Conservation (phyloP, 2,888 invertebrate species). For the Drosophila colorata region DNA sequence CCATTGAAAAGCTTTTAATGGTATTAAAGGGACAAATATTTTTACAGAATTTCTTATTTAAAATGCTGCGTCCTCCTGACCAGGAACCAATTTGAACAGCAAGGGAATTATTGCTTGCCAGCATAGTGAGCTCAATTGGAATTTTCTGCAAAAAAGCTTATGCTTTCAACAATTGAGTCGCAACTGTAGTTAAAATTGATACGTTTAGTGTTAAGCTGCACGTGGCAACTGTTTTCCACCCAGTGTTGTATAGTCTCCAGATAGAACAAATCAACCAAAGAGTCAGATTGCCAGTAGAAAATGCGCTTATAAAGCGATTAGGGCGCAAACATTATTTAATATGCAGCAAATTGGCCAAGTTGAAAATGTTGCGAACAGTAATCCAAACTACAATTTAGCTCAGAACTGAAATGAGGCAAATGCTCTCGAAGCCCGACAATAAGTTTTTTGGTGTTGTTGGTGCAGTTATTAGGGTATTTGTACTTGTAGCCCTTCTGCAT, state of each 20-base stretch:
- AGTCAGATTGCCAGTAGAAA: neutral
- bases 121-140: neutral
- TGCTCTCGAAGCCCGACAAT: neutral
- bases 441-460: neutral
- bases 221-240: neutral
- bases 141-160: neutral
- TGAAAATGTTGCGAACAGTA: neutral
- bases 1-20: neutral
- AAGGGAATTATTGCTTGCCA: neutral
- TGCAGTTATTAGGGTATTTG: slow-evolving; percentile 1
- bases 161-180: neutral
- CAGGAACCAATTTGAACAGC: too few species aligned
- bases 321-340: slow-evolving; percentile 1
- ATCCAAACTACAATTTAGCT: neutral
- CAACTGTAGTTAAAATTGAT: neutral
- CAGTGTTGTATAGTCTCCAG: neutral
- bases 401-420: neutral
- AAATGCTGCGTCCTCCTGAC: too few species aligned
- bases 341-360: slow-evolving; percentile 3
- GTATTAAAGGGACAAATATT: neutral
- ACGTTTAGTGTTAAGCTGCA: neutral
- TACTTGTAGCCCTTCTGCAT: neutral
- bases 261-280: neutral
- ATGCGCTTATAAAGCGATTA: slow-evolving; percentile 16
- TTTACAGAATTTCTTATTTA: neutral